Conservation (phyloP, 30 jellyfish, hydroid and myxozoan genomes). For the Calvadosia cruxmelitensis region DNA sequence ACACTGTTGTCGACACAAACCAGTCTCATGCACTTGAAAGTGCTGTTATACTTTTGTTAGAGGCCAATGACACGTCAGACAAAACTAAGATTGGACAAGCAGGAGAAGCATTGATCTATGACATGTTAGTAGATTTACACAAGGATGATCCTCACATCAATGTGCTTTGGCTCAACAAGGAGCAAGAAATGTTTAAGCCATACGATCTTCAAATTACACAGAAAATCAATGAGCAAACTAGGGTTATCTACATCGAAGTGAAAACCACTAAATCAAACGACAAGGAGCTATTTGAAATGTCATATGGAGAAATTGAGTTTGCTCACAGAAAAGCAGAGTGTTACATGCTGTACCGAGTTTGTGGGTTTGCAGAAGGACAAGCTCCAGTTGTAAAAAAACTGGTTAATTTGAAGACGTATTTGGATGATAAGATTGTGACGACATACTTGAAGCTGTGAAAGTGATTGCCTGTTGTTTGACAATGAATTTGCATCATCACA, state of each 20-base stretch:
- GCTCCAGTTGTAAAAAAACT: constrained; percentile 13
- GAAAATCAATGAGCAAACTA: background rate
- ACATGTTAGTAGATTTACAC: too few species aligned
- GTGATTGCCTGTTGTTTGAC: background rate
- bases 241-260: constrained; percentile 45
- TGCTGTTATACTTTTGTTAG: background rate
- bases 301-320: constrained; percentile 34
- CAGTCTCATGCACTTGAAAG: background rate
- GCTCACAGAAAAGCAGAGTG: constrained; percentile 41
- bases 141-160: background rate
- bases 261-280: constrained; percentile 30
- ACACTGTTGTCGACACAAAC: background rate
- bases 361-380: constrained; percentile 17
- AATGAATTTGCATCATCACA: background rate
- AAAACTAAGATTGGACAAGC: background rate
- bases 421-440: constrained; percentile 35
- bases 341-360: constrained; percentile 53
- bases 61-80: background rate
- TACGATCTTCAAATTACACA: constrained; percentile 26
- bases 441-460: constrained; percentile 26
- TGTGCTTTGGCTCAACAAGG: constrained; percentile 51
- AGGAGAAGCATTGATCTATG: background rate
- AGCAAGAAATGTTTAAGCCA: constrained; percentile 33
- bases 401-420: constrained; percentile 22
- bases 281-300: constrained; percentile 55